Percentiles rank a stretch among this genome's conserved stretches.
These are phyloP conservation scores for Neomonachus schauinslandi DNA, from an alignment of 2,113 vertebrate genomes.

Conservation along the genomic window DNA sequence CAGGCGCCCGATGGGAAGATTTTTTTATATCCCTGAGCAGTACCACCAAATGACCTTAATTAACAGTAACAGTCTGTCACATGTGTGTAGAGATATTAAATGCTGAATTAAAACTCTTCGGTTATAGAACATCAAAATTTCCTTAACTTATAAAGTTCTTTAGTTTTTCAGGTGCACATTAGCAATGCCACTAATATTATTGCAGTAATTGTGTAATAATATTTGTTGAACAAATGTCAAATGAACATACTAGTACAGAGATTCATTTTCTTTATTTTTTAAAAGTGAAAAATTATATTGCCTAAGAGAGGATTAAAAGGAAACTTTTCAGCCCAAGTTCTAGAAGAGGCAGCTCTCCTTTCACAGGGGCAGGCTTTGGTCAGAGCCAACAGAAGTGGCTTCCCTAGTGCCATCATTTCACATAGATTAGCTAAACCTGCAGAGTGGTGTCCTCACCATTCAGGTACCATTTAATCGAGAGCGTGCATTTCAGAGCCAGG, in stretches of 20 bases:
- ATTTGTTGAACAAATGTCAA: not conserved
- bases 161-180: not conserved
- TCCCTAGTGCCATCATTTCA: not conserved
- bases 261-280: not conserved
- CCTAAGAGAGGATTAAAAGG: not conserved
- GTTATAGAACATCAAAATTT: not conserved
- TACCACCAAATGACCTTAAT: not conserved
- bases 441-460: not conserved
- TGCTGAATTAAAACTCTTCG: not conserved
- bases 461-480: not conserved
- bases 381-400: not conserved
- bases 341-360: conserved; percentile 9
- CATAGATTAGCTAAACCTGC: not conserved
- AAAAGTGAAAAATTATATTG: not conserved
- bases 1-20: not conserved
- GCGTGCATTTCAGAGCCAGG: conserved; percentile 10
- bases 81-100: not conserved
- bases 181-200: not conserved
- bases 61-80: not conserved
- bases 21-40: not conserved
- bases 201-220: not conserved
- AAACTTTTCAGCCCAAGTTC: not conserved
- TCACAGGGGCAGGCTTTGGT: conserved; percentile 9
- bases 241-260: not conserved
- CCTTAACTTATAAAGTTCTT: not conserved